Conservation (phyloP, 2,113 vertebrate genomes). For the Sinocyclocheilus anshuiensis region DNA sequence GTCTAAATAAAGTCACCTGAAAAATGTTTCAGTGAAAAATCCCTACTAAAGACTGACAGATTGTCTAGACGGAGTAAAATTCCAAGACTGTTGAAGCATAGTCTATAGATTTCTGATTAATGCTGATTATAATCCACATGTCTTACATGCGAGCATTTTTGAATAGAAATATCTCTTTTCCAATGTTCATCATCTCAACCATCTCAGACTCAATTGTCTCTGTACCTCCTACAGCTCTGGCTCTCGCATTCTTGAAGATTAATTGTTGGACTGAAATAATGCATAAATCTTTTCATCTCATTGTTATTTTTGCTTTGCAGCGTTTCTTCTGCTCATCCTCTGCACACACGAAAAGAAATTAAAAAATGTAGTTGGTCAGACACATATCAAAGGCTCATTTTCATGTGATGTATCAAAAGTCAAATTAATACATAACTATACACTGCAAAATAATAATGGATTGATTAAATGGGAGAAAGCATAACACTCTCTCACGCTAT, state of each 20-base stretch:
- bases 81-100: not conserved
- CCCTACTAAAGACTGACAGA: not conserved
- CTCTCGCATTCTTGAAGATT: constrained; percentile 10
- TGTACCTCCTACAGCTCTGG: constrained; percentile 14
- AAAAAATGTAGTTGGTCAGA: not conserved
- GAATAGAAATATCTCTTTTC: constrained; percentile 1
- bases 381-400: not conserved
- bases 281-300: constrained; percentile 27
- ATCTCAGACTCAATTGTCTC: constrained; percentile 12
- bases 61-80: not conserved
- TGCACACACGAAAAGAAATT: not conserved
- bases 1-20: not conserved
- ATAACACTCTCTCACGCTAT: not conserved
- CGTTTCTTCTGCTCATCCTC: not conserved
- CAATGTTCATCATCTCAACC: not conserved
- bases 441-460: not conserved
- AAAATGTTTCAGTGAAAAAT: not conserved
- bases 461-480: not conserved
- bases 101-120: not conserved
- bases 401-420: not conserved
- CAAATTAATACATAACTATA: not conserved
- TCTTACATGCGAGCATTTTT: not conserved
- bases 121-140: not conserved
- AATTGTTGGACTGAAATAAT: constrained; percentile 1
- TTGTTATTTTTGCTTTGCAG: not conserved